Evolutionary conservation across 2,888 invertebrate species (phyloP), one percentile per base, ranked within the genome.

Genomic region (Ditula angustiorana): DNA sequence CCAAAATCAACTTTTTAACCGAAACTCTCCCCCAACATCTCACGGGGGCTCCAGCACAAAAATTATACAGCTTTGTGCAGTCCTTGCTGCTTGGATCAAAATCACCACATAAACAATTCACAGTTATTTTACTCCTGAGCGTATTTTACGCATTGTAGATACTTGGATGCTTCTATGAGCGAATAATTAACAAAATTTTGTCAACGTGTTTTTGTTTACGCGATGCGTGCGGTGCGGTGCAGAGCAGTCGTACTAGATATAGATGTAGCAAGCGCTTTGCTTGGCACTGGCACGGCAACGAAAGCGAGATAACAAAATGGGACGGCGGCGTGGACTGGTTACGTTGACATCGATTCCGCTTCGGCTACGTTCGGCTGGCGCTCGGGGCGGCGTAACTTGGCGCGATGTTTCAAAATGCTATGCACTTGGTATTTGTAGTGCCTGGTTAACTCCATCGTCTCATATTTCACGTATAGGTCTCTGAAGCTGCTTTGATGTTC

Each of bases 121-220:
- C 71, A 63, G 70, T 80, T 91, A 92, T 85, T 92, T 92, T 73
- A 92, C 92, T 71, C 92, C 92, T 64, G 92, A 92, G 69, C 92
- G 79, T 79, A 92, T 80, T 87, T 88, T 89, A 76, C 74, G 82
- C 91, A 92, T 92, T 87, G 76, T 92, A 79, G 86, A 73, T 46
- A 26, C 19, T 56, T 28, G 33, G 19, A 44, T 23, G 33, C 21
- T 24, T 65, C 33, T 47, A 55, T n/a, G n/a, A 28, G 11, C 30
- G 28, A 23, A 37, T 30, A 33, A 49, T 30, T 30, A 13, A n/a
- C 11, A 21, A 11, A 53, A 58, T n/a, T 65, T 56, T 41, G 60
- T 55, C 50, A 61, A 56, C 61, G 61, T 61, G 61, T 61, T 66
- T 41, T 56, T 80, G 80, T 82, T 82, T 81, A 80, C 81, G 78